Evolutionary conservation across 2,888 invertebrate genomes (phyloP), one percentile per base, ranked within the genome.

Genomic region (Tiliacea aurago): DNA sequence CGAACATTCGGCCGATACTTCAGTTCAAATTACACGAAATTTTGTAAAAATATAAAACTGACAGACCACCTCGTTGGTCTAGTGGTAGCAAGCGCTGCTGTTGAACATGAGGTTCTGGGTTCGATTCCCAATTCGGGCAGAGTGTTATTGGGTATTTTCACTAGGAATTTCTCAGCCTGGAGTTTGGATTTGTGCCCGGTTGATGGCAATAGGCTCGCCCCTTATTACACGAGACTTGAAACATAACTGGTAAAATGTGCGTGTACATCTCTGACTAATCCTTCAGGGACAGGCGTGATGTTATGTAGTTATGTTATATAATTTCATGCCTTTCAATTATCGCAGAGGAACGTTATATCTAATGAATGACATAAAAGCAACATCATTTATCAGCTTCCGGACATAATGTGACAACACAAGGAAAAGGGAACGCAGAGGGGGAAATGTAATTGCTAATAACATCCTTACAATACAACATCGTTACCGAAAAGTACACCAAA

Each of bases 341-440:
- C 20, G n/a, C 28, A n/a, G 4, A 63, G 23, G 11, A 66, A 23
- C 11, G 1, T 47, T 9, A 13, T 23, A 23, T 11, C 18, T 41
- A 53, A 72, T 69, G 18, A 53, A 72, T 69, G 18, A 15, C 23
- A 15, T 55, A 56, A 13, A 49, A 89, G 83, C 73, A 76, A 70
- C 79, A 84, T 88, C 86, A 83, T 91, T 90, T 86, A 88, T 90
- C 86, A 87, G 80, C 81, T 76, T 81, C 76, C 72, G 83, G 85
- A 84, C 85, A 86, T 87, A 90, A 90, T 86, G 84, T 84, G 86
- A 87, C 86, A 87, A 71, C 72, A 45, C 53, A 72, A 73, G 77
- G 76, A 84, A 87, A 86, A 84, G 75, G 75, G 75, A 84, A 78
- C 73, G 75, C 77, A 78, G 70, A 79, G 41, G 68, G 80, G 75